These are phyloP conservation scores for Stigmatopora argus DNA, from an alignment of 2,113 vertebrate genomes.

Conservation along the genomic window DNA sequence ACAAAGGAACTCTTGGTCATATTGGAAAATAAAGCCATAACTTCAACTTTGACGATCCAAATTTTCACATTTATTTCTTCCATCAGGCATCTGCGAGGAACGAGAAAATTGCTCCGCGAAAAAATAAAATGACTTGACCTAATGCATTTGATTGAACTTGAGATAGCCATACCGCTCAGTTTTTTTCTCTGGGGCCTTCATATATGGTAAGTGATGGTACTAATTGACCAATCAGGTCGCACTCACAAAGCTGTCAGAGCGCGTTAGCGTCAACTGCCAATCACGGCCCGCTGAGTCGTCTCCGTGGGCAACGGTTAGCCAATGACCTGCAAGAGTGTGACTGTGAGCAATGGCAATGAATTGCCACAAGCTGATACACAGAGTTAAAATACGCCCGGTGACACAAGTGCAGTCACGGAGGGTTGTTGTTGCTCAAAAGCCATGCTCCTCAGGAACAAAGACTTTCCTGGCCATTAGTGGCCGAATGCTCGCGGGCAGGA, in stretches of 20 bases:
- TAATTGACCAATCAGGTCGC: conserved; percentile 73
- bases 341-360: conserved; percentile 41
- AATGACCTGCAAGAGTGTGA: conserved; percentile 68
- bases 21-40: not conserved
- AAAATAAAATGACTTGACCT: not conserved
- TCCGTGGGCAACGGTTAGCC: conserved; percentile 69
- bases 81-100: conserved; percentile 9
- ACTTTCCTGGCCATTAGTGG: conserved; percentile 56
- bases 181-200: conserved; percentile 31
- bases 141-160: conserved; percentile 13
- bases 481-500: conserved; percentile 50
- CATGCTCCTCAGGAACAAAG: conserved; percentile 53
- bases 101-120: not conserved
- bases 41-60: not conserved
- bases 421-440: conserved; percentile 26
- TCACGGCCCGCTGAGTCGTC: conserved; percentile 52
- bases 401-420: conserved; percentile 12
- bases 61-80: not conserved
- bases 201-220: conserved; percentile 59
- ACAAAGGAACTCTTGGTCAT: not conserved
- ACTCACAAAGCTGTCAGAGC: conserved; percentile 68
- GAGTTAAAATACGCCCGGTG: conserved; percentile 22
- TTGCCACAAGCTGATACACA: conserved; percentile 42
- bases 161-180: not conserved
- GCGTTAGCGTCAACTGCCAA: conserved; percentile 62